A percentile compares a stretch with the other conserved stretches of the same genome.
Conservation (phyloP, 2,113 vertebrate genomes). For the Pheucticus melanocephalus region DNA sequence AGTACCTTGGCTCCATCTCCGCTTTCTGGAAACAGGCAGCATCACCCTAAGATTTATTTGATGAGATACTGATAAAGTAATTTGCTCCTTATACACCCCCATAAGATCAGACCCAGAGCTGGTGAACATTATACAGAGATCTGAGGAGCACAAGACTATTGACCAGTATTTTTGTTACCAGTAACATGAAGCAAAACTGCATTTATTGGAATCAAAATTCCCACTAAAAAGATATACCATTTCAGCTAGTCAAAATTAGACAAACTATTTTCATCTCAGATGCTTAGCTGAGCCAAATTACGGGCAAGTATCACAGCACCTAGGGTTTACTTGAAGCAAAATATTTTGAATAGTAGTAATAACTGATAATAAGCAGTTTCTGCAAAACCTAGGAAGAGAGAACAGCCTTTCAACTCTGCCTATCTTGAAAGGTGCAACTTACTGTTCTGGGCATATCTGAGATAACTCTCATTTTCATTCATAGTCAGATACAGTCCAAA, state of each 20-base stretch:
- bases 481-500: neutral
- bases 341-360: neutral
- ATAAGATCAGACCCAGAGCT: neutral
- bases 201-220: accelerated
- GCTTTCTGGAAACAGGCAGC: neutral
- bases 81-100: neutral
- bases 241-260: neutral
- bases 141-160: neutral
- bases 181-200: neutral
- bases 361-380: neutral
- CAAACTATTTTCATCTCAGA: neutral
- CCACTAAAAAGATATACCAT: neutral
- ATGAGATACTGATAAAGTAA: neutral
- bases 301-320: neutral
- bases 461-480: neutral
- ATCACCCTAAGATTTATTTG: neutral
- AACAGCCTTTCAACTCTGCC: neutral
- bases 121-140: neutral
- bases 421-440: neutral
- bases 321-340: neutral
- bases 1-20: neutral
- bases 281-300: neutral
- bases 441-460: neutral
- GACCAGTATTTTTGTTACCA: neutral
- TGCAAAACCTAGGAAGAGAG: neutral